Base-by-base conservation (phyloP, 1,140 invertebrate genomes). In the Listronotus oregonensis region DNA sequence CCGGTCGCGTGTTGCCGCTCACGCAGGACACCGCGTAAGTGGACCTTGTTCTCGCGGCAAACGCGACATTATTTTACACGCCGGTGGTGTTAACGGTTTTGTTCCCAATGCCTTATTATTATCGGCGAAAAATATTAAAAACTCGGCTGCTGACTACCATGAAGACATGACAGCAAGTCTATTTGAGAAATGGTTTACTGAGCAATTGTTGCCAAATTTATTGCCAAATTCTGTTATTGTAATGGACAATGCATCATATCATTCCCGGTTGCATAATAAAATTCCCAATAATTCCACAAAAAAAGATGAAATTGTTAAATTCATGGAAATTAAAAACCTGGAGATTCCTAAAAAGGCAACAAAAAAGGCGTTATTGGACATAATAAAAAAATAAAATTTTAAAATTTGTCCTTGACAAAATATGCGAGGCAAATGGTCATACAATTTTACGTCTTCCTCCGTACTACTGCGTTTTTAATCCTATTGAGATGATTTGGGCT, bases 161-260 rank as follows among this genome's bases (percentile, higher is more conserved):
- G 21, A 27, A 27, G 21, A 27, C 21, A 27, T 27, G 1, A 27
- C 5, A 27, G 5, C 21, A 3, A 27, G 21, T 27, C 21, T 3
- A 27, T 27, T 27, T 5, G 21, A 63, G 21, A 62, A 71, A 52
- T 74, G 71, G 67, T 11, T 68, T 37, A 58, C 15, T 7, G 62
- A 69, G 64, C 60, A 74, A 56, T 42, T 76, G 47, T 56, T 76
- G 40, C 73, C 68, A 40, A 74, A 71, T 59, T 34, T 74, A 58
- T 46, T 50, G 46, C 40, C 60, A 50, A 70, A 65, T 61, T 54
- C 43, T 42, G 57, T 72, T 51, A 67, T 74, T 57, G 47, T 71
- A 1, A 71, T 73, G 63, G 69, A 73, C 31, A 71, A 73, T 55
- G 69, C 67, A 8, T 51, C 69, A 17, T 72, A 72, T 37, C 66